These are phyloP conservation scores for Mythimna pallens DNA, from an alignment of 2,888 invertebrate genomes.

Conservation along the genomic window DNA sequence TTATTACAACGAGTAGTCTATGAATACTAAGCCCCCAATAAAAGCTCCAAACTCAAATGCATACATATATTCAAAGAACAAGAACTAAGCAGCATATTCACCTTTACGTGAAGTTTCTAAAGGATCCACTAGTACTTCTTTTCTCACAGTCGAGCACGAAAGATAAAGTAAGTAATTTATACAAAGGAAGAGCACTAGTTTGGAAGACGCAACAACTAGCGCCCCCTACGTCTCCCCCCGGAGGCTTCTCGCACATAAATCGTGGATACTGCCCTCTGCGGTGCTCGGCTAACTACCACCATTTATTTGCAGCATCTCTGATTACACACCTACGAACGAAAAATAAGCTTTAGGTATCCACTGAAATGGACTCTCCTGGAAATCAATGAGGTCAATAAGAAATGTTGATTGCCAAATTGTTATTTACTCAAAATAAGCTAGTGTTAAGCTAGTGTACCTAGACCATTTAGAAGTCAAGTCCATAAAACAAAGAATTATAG, in stretches of 20 bases:
- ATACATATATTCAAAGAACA: conserved; percentile 27
- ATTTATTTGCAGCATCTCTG: conserved; percentile 86
- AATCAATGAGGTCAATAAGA: background rate
- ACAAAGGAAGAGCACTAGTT: conserved; percentile 64
- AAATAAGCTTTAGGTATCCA: conserved; percentile 34
- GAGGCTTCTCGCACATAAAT: conserved; percentile 81
- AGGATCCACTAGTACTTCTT: conserved; percentile 56
- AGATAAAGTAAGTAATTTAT: conserved; percentile 68
- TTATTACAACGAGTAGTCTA: background rate
- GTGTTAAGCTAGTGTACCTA: too few relatives aligned
- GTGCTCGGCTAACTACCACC: conserved; percentile 86
- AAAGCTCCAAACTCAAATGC: conserved; percentile 20
- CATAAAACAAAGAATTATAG: too few relatives aligned
- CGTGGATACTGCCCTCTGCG: conserved; percentile 86
- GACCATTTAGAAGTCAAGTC: too few relatives aligned
- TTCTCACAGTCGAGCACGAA: conserved; percentile 50
- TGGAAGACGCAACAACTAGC: conserved; percentile 70
- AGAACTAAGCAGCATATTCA: conserved; percentile 43
- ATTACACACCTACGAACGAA: conserved; percentile 76
- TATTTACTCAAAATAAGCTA: background rate
- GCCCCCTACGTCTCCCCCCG: conserved; percentile 61
- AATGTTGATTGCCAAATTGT: background rate
- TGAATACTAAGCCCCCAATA: conserved; percentile 33
- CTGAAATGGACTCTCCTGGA: conserved; percentile 5
- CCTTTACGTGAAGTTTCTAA: conserved; percentile 55